Evolutionary conservation across 2,797 vertebrate species (phyloP).

Genomic region (Enteromius radiatus): DNA sequence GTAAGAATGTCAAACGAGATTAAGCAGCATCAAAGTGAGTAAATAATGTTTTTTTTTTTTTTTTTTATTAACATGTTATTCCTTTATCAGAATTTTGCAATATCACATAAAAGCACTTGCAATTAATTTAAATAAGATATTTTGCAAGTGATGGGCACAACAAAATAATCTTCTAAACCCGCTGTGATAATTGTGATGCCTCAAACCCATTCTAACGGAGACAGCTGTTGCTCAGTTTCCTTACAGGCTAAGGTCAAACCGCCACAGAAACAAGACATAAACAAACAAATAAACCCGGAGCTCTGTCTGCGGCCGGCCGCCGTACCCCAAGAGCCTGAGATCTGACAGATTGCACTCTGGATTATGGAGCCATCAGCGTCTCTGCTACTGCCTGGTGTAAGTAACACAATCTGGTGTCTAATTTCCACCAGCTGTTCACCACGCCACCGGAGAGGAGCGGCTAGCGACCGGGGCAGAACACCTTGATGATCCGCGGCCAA

Average conservation of each 20-base stretch:
- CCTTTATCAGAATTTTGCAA: not conserved
- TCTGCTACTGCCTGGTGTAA: conserved; percentile 75
- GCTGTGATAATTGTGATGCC: not conserved
- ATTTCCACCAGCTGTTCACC: conserved; percentile 82
- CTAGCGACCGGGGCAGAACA: conserved; percentile 66
- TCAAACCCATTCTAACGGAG: not conserved
- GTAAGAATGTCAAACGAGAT: not conserved
- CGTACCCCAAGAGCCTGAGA: conserved; percentile 59
- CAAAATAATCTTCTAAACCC: not conserved
- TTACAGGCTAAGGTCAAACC: conserved; percentile 7
- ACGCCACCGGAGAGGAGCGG: conserved; percentile 69
- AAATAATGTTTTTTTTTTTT: not conserved
- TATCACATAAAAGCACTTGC: not conserved
- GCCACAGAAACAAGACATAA: conserved; percentile 8
- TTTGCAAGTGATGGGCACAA: not conserved
- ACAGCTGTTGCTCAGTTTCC: conserved; percentile 15
- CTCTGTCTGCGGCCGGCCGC: conserved; percentile 64
- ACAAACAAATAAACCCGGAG: conserved; percentile 48
- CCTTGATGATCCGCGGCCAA: conserved; percentile 78
- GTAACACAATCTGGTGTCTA: conserved; percentile 84
- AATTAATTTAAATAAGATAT: not conserved
- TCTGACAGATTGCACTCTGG: conserved; percentile 74
- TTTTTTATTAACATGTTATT: no score
- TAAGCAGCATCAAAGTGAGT: not conserved
- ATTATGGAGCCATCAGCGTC: conserved; percentile 74